phyloP scores from a whole-genome alignment of 2,113 vertebrate genomes.

The Cromileptes altivelis region DNA sequence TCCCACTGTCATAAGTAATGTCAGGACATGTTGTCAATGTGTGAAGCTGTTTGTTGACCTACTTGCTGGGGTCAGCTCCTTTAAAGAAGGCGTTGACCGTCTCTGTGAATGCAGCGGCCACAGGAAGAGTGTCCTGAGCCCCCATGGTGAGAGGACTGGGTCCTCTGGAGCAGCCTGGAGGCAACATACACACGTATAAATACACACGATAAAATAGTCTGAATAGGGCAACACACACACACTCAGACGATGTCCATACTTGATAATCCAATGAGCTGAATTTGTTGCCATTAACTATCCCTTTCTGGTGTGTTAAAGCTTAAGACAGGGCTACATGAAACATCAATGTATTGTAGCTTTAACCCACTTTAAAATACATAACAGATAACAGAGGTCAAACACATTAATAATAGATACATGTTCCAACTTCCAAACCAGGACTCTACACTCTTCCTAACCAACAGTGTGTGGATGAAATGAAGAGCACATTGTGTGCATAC shows the following conservation, averaged over 20 bases:
- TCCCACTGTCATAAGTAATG: neutral
- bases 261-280: neutral
- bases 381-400: neutral
- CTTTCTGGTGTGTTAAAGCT: neutral
- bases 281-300: neutral
- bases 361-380: neutral
- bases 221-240: neutral
- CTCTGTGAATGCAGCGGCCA: conserved; percentile 98
- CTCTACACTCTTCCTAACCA: conserved; percentile 37
- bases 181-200: conserved; percentile 54
- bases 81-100: conserved; percentile 98
- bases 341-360: neutral
- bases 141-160: conserved; percentile 99
- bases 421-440: conserved; percentile 15
- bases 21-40: too few species aligned
- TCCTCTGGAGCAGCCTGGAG: conserved; percentile 94
- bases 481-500: conserved; percentile 35
- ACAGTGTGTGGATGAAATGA: conserved; percentile 34
- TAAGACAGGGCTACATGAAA: neutral
- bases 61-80: conserved; percentile 98
- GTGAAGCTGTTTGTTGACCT: conserved; percentile 65
- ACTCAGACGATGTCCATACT: neutral
- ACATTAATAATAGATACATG: neutral
- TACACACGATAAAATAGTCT: conserved; percentile 7
- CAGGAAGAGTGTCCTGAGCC: conserved; percentile 97